These are phyloP conservation scores for Channallabes apus DNA, from an alignment of 2,797 vertebrate species.

Conservation along the genomic window DNA sequence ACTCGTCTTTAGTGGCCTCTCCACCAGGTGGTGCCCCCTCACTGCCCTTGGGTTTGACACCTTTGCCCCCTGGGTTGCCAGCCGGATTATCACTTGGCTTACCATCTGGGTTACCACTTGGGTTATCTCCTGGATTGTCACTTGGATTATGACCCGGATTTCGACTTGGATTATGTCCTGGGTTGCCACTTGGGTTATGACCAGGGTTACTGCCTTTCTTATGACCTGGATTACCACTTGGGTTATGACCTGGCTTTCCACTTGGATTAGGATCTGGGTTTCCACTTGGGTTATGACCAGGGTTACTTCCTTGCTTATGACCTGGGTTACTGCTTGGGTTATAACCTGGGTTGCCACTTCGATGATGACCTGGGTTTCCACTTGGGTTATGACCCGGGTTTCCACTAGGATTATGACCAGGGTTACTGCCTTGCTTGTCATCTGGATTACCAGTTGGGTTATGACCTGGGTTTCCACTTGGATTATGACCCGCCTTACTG, in stretches of 20 bases:
- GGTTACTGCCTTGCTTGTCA: background rate
- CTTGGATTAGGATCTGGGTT: background rate
- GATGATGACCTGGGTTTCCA: slow-evolving; percentile 14
- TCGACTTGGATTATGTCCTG: slow-evolving; percentile 14
- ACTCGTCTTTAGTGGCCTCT: slow-evolving; percentile 58
- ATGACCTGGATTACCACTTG: slow-evolving; percentile 18
- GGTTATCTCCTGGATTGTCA: background rate
- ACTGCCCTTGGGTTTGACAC: slow-evolving; percentile 49
- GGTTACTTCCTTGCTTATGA: slow-evolving; percentile 1
- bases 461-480: too few species aligned
- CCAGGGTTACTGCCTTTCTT: background rate
- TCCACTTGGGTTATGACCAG: slow-evolving; percentile 16
- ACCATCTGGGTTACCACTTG: slow-evolving; percentile 18
- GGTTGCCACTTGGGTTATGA: slow-evolving; percentile 5
- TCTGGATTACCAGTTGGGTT: slow-evolving; percentile 3
- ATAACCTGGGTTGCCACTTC: background rate
- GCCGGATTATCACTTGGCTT: slow-evolving; percentile 9
- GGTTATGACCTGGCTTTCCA: slow-evolving; percentile 22
- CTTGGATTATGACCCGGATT: background rate
- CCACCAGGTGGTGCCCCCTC: slow-evolving; percentile 60
- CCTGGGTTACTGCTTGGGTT: slow-evolving; percentile 6
- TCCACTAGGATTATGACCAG: background rate
- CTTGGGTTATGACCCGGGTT: background rate
- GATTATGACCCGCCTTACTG: too few species aligned
- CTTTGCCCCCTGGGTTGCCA: slow-evolving; percentile 14